Conservation (phyloP, 2,888 invertebrate species). For the Erpobdella octoculata region DNA sequence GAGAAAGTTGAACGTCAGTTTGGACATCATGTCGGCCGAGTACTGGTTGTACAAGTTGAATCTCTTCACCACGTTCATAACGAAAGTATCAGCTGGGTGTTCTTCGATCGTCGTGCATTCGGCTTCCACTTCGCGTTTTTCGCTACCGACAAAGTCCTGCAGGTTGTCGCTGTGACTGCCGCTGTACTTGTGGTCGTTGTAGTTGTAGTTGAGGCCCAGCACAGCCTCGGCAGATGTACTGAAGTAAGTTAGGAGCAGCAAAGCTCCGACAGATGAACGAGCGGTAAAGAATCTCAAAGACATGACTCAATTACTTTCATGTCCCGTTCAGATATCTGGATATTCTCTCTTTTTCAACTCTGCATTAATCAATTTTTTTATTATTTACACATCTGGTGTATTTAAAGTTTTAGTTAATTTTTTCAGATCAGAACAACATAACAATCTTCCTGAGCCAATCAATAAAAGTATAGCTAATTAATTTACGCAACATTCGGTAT, state of each 20-base stretch:
- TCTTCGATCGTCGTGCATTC: not conserved
- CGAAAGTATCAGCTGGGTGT: not conserved
- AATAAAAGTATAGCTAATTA: too few relatives aligned
- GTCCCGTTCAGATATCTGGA: too few relatives aligned
- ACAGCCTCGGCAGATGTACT: not conserved
- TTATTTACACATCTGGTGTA: too few relatives aligned
- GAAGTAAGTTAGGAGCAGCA: not conserved
- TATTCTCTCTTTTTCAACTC: not conserved
- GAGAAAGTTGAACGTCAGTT: constrained; percentile 36
- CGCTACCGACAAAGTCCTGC: not conserved
- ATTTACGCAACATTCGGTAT: too few relatives aligned
- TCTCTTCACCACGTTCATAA: not conserved
- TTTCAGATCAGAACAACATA: too few relatives aligned
- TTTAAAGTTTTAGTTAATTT: too few relatives aligned
- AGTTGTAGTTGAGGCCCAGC: not conserved
- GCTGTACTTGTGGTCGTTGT: not conserved
- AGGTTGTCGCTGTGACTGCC: too few relatives aligned
- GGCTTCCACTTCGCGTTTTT: not conserved
- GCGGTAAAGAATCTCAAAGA: too few relatives aligned
- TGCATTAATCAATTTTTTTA: too few relatives aligned
- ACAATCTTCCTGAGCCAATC: too few relatives aligned
- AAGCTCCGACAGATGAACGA: too few relatives aligned
- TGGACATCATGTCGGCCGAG: not conserved
- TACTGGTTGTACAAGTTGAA: not conserved
- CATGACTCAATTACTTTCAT: too few relatives aligned